These are phyloP conservation scores for Melanotaenia parkinsoni DNA, from an alignment of 2,797 vertebrate species.

Conservation along the genomic window DNA sequence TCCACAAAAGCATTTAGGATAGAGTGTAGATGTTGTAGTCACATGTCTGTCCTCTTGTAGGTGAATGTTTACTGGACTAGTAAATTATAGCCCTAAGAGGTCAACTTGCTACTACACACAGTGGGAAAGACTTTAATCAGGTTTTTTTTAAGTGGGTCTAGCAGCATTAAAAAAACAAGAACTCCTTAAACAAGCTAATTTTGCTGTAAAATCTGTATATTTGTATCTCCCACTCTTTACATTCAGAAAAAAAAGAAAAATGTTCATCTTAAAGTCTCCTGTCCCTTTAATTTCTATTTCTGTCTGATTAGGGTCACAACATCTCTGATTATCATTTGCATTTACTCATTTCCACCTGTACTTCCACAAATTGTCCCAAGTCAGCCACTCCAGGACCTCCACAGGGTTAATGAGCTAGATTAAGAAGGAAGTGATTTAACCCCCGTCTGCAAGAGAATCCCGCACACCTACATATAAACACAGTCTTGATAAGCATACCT, in stretches of 20 bases:
- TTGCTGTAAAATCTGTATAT: neutral
- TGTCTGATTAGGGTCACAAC: slow-evolving; percentile 66
- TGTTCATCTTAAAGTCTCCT: slow-evolving; percentile 49
- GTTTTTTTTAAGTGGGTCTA: neutral
- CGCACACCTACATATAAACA: slow-evolving; percentile 9
- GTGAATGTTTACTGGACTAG: neutral
- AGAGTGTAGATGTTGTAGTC: neutral
- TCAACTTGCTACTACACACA: neutral
- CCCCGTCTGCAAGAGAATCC: slow-evolving; percentile 54
- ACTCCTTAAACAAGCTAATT: neutral
- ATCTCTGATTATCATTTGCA: slow-evolving; percentile 63
- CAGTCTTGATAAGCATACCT: slow-evolving; percentile 33
- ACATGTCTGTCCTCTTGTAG: neutral
- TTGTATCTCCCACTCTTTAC: neutral
- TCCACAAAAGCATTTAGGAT: no score
- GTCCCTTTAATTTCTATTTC: slow-evolving; percentile 58
- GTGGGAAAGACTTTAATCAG: neutral
- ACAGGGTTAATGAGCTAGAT: slow-evolving; percentile 74
- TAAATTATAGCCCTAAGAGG: neutral
- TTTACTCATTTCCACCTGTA: slow-evolving; percentile 61
- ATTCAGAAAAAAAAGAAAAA: slow-evolving; percentile 35
- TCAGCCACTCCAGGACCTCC: slow-evolving; percentile 63
- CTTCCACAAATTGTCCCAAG: slow-evolving; percentile 73
- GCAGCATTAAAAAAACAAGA: neutral
- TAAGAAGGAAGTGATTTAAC: slow-evolving; percentile 76